Conservation (phyloP, 2,113 vertebrate genomes). For the Periophthalmus modestus region DNA sequence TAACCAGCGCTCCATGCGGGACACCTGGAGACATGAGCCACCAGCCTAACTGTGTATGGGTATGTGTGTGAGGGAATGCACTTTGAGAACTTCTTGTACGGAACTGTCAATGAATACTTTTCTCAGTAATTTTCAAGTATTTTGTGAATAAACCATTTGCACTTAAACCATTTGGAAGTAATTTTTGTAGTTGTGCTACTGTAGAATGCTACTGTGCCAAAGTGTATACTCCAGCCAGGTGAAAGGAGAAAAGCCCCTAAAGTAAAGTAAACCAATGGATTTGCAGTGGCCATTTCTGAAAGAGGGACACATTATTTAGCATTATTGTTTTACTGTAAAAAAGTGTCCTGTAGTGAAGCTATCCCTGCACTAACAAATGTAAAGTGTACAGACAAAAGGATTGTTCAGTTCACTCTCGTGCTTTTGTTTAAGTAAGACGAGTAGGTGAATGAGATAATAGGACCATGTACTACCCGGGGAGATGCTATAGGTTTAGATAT, state of each 20-base stretch:
- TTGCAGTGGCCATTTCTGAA: background rate
- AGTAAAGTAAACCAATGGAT: background rate
- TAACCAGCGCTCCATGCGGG: slow-evolving; percentile 60
- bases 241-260: background rate
- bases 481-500: background rate
- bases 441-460: background rate
- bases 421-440: background rate
- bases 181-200: background rate
- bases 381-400: background rate
- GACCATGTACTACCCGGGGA: background rate
- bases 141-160: background rate
- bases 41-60: slow-evolving; percentile 11
- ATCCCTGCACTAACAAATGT: background rate
- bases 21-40: slow-evolving; percentile 4
- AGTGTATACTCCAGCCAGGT: background rate
- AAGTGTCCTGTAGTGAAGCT: background rate
- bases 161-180: background rate
- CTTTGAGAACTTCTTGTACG: background rate
- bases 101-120: background rate
- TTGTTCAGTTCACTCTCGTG: background rate
- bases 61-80: background rate
- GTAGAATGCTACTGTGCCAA: no score
- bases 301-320: background rate
- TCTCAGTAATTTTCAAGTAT: background rate
- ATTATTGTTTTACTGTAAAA: background rate